phyloP scores from a whole-genome alignment of 2,797 vertebrate species.

The Rhinatrema bivittatum region DNA sequence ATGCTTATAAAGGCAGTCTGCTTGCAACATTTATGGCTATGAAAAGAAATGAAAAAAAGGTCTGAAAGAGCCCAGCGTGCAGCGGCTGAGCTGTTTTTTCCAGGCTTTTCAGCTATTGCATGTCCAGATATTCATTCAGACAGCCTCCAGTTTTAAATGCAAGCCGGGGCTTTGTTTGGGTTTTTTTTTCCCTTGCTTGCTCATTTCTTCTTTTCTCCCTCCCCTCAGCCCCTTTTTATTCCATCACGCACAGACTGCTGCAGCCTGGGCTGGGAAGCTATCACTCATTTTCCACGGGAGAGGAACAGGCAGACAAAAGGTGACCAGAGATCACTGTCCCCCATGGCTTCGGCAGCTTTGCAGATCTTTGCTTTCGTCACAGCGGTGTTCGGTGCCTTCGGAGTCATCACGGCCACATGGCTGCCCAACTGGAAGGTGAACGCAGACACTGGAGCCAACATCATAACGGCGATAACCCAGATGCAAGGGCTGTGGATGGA shows the following conservation, averaged over 20 bases:
- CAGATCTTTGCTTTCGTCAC: conserved; percentile 85
- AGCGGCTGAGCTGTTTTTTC: conserved; percentile 10
- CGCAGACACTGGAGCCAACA: conserved; percentile 60
- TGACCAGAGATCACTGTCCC: conserved; percentile 18
- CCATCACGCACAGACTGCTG: conserved; percentile 43
- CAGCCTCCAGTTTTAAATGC: conserved; percentile 19
- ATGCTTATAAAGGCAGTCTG: no score
- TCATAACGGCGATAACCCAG: conserved; percentile 75
- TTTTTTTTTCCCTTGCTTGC: conserved; percentile 23
- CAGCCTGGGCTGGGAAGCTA: conserved; percentile 53
- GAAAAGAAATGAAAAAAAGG: no score
- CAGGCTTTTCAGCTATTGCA: conserved; percentile 12
- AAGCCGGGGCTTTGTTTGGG: conserved; percentile 18
- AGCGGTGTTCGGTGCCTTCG: conserved; percentile 73
- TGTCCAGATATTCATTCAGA: conserved; percentile 17
- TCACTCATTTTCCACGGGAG: conserved; percentile 24
- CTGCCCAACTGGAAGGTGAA: conserved; percentile 90
- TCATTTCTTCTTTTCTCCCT: conserved; percentile 32
- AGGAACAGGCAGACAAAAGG: conserved; percentile 26
- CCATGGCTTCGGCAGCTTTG: conserved; percentile 72
- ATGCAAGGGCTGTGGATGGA: conserved; percentile 95
- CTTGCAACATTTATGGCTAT: no score
- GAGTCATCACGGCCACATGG: conserved; percentile 73
- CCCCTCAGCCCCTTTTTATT: conserved; percentile 22
- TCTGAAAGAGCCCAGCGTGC: conserved; percentile 16